phyloP scores from a whole-genome alignment of 2,113 vertebrate genomes.

The Alligator sinensis region DNA sequence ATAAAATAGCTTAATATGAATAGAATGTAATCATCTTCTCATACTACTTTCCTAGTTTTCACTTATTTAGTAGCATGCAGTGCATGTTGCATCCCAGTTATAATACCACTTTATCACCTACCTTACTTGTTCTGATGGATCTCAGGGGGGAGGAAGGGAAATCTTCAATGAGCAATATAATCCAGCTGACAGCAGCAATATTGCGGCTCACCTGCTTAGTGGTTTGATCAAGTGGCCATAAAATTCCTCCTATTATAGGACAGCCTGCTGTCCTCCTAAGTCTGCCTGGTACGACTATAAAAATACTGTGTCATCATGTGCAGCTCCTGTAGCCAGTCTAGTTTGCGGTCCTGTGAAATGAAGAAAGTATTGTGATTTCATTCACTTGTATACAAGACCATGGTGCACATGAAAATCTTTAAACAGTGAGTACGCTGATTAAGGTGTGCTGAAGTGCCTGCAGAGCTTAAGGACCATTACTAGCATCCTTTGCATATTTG shows the following conservation, averaged over 20 bases:
- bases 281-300: background rate
- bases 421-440: background rate
- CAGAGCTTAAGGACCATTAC: background rate
- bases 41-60: background rate
- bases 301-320: background rate
- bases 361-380: background rate
- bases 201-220: background rate
- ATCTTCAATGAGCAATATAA: background rate
- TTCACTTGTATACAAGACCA: background rate
- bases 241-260: background rate
- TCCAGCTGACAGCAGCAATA: background rate
- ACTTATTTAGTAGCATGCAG: background rate
- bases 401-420: background rate
- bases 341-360: background rate
- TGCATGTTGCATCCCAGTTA: background rate
- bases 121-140: background rate
- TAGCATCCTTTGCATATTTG: background rate
- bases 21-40: background rate
- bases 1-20: background rate
- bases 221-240: background rate
- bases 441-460: background rate
- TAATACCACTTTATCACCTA: background rate
- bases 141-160: background rate
- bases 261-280: background rate
- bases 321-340: background rate